Percentiles rank a stretch among this genome's conserved stretches.
These are phyloP conservation scores for Margaritifera margaritifera DNA, from an alignment of 2,888 invertebrate genomes.

Conservation along the genomic window DNA sequence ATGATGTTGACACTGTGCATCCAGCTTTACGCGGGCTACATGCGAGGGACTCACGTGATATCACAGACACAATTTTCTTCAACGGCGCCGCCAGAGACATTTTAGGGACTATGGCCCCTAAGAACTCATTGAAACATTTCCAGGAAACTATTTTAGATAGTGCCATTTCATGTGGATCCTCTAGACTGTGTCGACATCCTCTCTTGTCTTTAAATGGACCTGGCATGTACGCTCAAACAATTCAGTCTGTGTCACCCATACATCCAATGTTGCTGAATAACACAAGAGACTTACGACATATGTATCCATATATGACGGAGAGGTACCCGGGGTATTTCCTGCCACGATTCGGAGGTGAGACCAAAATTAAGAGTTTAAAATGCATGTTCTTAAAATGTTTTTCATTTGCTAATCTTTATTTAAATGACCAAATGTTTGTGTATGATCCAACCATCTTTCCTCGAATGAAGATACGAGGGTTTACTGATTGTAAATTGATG, in stretches of 20 bases:
- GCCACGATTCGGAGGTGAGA: conserved; percentile 45
- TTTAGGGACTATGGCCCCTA: neutral
- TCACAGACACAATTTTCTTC: no score
- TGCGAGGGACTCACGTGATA: no score
- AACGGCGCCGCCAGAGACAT: no score
- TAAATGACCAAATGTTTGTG: no score
- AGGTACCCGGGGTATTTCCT: conserved; percentile 44
- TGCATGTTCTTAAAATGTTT: no score
- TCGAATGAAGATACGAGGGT: no score
- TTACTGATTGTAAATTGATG: no score
- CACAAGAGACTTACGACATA: conserved; percentile 38
- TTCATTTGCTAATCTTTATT: no score
- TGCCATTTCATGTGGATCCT: neutral
- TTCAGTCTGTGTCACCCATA: conserved; percentile 34
- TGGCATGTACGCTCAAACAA: conserved; percentile 30
- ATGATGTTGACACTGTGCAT: no score
- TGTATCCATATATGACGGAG: conserved; percentile 47
- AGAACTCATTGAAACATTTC: conserved; percentile 44
- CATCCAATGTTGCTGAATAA: conserved; percentile 41
- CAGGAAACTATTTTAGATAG: conserved; percentile 45
- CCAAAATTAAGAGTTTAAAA: no score
- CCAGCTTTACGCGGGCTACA: no score
- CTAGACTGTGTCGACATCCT: conserved; percentile 43
- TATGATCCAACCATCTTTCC: no score
- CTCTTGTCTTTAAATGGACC: conserved; percentile 34